phyloP scores from a whole-genome alignment of 2,113 vertebrate genomes.

The Myiozetetes cayanensis region DNA sequence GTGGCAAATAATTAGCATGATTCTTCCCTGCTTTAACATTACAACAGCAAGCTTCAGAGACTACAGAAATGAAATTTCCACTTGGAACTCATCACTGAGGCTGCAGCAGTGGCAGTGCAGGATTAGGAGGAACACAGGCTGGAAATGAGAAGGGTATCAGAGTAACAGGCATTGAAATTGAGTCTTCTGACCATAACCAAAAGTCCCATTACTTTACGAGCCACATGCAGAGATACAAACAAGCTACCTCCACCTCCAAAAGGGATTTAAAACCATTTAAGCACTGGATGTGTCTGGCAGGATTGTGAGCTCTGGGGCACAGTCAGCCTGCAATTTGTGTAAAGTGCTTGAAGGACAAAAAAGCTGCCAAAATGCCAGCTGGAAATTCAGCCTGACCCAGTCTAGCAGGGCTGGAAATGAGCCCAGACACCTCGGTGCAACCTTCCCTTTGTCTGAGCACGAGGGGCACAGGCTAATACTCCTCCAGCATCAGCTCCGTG shows the following conservation, averaged over 20 bases:
- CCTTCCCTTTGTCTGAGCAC: neutral
- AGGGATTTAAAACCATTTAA: neutral
- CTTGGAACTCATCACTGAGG: neutral
- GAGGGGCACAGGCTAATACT: neutral
- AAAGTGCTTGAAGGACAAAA: constrained; percentile 23
- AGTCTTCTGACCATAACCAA: neutral
- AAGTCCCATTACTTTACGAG: neutral
- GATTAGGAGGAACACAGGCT: neutral
- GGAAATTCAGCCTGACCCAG: neutral
- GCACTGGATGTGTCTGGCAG: neutral
- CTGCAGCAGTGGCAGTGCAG: neutral
- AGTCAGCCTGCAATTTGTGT: neutral
- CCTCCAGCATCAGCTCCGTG: neutral
- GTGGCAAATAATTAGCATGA: neutral
- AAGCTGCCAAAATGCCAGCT: neutral
- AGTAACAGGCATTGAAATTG: neutral
- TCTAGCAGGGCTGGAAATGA: neutral
- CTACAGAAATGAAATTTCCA: neutral
- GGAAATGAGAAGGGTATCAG: neutral
- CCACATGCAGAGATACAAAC: neutral
- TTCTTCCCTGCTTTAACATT: neutral
- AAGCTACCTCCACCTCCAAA: neutral
- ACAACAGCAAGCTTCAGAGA: neutral
- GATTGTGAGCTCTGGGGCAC: neutral
- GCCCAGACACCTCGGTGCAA: fast-evolving